Evolutionary conservation across 2,888 invertebrate species (phyloP).

Genomic region (Chymomyza caudatula): DNA sequence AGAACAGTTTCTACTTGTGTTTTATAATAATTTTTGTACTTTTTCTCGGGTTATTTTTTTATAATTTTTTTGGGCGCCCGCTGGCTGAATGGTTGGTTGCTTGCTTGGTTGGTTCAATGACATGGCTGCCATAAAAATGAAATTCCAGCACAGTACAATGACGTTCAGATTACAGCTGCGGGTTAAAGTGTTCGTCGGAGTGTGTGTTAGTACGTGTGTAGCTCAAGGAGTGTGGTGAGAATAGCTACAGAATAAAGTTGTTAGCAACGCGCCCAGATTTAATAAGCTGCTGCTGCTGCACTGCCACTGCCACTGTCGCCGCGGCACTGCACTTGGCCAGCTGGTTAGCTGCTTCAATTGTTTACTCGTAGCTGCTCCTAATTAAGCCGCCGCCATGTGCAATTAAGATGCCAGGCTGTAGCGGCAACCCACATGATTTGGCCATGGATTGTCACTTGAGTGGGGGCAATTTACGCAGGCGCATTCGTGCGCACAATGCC

Average conservation of each 20-base stretch:
- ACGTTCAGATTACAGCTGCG: slow-evolving; percentile 31
- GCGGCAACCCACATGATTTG: slow-evolving; percentile 41
- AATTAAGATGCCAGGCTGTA: slow-evolving; percentile 41
- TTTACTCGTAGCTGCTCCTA: slow-evolving; percentile 6
- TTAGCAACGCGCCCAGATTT: not conserved
- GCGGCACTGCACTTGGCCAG: not conserved
- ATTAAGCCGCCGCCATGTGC: slow-evolving; percentile 36
- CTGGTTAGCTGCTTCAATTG: not conserved
- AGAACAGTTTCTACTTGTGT: not conserved
- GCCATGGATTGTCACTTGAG: slow-evolving; percentile 7
- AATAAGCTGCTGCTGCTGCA: not conserved
- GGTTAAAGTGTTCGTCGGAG: too few relatives aligned
- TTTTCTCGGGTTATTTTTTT: slow-evolving; percentile 25
- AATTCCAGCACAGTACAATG: slow-evolving; percentile 51
- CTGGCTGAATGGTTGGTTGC: slow-evolving; percentile 10
- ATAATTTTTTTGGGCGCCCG: not conserved
- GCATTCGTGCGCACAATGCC: slow-evolving; percentile 7
- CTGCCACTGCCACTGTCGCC: not conserved
- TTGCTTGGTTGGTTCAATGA: slow-evolving; percentile 62
- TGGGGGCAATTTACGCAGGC: not conserved
- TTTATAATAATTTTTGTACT: slow-evolving; percentile 20
- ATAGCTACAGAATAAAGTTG: not conserved
- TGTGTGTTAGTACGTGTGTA: not conserved
- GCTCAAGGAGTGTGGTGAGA: not conserved
- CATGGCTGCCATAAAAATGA: slow-evolving; percentile 48